These are phyloP conservation scores for Sphaeridia pumilis DNA, from an alignment of 2,888 invertebrate species.

Conservation along the genomic window DNA sequence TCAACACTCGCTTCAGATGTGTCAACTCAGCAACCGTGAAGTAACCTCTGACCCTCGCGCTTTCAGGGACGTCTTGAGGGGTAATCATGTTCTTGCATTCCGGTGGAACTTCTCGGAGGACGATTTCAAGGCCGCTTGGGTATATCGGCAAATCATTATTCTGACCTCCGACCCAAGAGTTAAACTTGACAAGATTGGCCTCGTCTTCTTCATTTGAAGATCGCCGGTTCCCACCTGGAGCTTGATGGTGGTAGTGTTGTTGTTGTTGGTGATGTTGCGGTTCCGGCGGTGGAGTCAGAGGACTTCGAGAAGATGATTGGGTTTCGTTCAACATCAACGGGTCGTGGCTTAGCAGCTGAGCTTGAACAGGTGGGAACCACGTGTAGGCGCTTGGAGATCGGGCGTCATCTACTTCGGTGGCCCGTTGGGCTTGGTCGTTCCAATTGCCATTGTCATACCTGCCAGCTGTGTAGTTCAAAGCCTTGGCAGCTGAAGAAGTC, in stretches of 20 bases:
- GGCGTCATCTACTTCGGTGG: too few relatives aligned
- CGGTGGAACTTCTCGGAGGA: slow-evolving; percentile 27
- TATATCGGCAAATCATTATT: neutral
- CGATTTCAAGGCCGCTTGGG: slow-evolving; percentile 28
- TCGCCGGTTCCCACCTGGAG: too few relatives aligned
- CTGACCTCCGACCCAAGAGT: neutral
- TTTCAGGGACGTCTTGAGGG: slow-evolving; percentile 30
- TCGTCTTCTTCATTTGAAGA: neutral
- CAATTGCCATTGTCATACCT: too few relatives aligned
- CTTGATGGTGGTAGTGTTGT: too few relatives aligned
- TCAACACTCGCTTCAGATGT: slow-evolving; percentile 20
- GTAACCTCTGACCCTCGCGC: slow-evolving; percentile 30
- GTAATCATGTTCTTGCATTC: slow-evolving; percentile 27
- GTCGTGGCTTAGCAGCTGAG: too few relatives aligned
- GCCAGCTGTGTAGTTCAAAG: too few relatives aligned
- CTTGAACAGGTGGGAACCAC: too few relatives aligned
- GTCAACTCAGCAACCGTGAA: slow-evolving; percentile 33
- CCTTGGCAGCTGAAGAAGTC: too few relatives aligned
- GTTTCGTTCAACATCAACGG: too few relatives aligned
- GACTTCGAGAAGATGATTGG: neutral
- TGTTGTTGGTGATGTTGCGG: too few relatives aligned
- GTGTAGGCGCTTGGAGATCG: too few relatives aligned
- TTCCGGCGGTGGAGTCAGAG: neutral
- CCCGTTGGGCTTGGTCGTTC: too few relatives aligned
- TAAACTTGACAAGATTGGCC: neutral